Evolutionary conservation across 2,797 vertebrate species (phyloP), one percentile per base, ranked within the genome.

Genomic region (Carduelis carduelis): DNA sequence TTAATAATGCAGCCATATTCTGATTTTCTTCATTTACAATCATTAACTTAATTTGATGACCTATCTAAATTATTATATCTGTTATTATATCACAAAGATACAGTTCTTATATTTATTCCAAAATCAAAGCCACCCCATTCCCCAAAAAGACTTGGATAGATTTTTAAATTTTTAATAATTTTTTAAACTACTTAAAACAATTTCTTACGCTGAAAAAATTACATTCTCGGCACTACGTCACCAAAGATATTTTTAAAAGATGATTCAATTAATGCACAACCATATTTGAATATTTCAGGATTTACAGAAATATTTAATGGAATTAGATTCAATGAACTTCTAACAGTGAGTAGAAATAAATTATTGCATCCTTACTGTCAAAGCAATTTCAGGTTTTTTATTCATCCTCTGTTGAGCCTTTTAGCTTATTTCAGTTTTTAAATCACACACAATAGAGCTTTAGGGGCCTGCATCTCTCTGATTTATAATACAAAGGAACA

Each of bases 401-500:
- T 92, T 92, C 81, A 79, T 88, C 81, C 65, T 72, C 81, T 91
- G 50, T 88, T 95, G 94, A 93, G 68, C 87, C 47, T 97, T 96
- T 90, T 85, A 95, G 82, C 71, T 92, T 95, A 68, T 91, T 96
- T 97, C 78, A 81, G 92, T 96, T 96, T 92, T 87, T 96, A 94
- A 97, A 93, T 97, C 93, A 87, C 88, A 96, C 90, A 96, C 89
- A 95, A 46, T 90, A 94, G 89, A 96, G 64, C 84, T 95, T 96
- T 80, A 95, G 79, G 70, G 60, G 52, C 92, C 52, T 86, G 68
- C 16, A 13, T 85, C 82, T 96, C 71, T 94, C 57, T 97, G 84
- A 96, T 96, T 96, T 97, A 75, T 95, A 94, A 71, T 87, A 92
- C 56, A 95, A 77, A 96, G 90, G 76, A 97, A 96, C 86, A 97